Evolutionary conservation across 2,113 vertebrate species (phyloP).

Genomic region (Dendropsophus ebraccatus): DNA sequence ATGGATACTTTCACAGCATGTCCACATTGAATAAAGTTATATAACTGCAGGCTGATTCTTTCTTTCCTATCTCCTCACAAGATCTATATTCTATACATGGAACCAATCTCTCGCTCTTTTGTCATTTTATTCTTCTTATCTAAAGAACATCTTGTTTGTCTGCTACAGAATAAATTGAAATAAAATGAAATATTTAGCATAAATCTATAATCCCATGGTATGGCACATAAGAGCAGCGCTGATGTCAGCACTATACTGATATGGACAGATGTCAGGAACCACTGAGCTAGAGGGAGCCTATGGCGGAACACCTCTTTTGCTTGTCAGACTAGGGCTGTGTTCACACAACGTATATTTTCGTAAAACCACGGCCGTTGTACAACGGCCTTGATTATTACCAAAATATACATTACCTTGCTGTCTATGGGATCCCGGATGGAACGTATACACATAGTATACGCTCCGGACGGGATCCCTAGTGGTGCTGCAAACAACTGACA

Average conservation of each 20-base stretch:
- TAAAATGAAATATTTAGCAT: not conserved
- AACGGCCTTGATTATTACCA: too few relatives aligned
- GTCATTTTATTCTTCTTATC: not conserved
- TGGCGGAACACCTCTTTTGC: too few relatives aligned
- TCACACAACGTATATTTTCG: too few relatives aligned
- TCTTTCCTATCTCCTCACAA: not conserved
- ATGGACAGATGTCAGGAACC: not conserved
- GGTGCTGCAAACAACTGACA: too few relatives aligned
- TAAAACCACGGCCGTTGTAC: too few relatives aligned
- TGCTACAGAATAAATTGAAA: slow-evolving; percentile 9
- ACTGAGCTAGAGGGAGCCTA: not conserved
- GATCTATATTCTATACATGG: not conserved
- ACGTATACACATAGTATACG: too few relatives aligned
- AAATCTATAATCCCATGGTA: not conserved
- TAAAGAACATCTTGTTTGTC: not conserved
- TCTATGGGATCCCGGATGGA: too few relatives aligned
- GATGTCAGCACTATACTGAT: not conserved
- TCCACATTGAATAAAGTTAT: not conserved
- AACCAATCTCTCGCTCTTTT: not conserved
- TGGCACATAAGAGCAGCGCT: not conserved
- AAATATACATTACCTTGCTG: too few relatives aligned
- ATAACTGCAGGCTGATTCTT: not conserved
- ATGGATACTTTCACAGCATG: not conserved
- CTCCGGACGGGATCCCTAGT: too few relatives aligned
- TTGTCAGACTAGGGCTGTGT: too few relatives aligned